Conservation (phyloP, 2,888 invertebrate species). For the Pachliopta kotzebuea region DNA sequence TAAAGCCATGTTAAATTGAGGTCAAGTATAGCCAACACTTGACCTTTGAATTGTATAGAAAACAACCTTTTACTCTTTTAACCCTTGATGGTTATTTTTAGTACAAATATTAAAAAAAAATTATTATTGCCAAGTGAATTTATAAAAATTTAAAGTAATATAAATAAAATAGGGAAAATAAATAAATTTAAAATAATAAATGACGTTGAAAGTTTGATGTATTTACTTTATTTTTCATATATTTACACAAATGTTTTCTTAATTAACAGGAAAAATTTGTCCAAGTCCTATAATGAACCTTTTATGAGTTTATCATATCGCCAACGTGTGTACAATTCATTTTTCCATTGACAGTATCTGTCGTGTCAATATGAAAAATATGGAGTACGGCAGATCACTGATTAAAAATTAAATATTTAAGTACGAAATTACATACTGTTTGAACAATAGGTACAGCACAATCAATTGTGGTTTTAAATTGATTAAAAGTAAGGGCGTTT, state of each 20-base stretch:
- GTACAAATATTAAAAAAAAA: too few species aligned
- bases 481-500: too few species aligned
- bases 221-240: neutral
- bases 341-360: slow-evolving; percentile 26
- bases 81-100: too few species aligned
- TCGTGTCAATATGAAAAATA: slow-evolving; percentile 34
- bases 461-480: slow-evolving; percentile 41
- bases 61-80: too few species aligned
- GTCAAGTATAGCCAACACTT: too few species aligned
- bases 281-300: neutral
- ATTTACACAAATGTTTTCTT: neutral
- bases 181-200: neutral
- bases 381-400: slow-evolving; percentile 37
- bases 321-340: slow-evolving; percentile 28
- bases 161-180: too few species aligned
- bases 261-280: neutral
- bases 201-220: neutral
- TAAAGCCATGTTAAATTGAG: too few species aligned
- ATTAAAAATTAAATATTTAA: slow-evolving; percentile 60
- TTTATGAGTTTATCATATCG: neutral
- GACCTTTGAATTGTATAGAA: too few species aligned
- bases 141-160: too few species aligned
- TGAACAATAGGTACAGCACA: slow-evolving; percentile 60
- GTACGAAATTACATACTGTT: slow-evolving; percentile 52
- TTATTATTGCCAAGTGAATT: too few species aligned